Evolutionary conservation across 2,113 vertebrate genomes (phyloP), one percentile per base, ranked within the genome.

Genomic region (Pelusios castaneus): DNA sequence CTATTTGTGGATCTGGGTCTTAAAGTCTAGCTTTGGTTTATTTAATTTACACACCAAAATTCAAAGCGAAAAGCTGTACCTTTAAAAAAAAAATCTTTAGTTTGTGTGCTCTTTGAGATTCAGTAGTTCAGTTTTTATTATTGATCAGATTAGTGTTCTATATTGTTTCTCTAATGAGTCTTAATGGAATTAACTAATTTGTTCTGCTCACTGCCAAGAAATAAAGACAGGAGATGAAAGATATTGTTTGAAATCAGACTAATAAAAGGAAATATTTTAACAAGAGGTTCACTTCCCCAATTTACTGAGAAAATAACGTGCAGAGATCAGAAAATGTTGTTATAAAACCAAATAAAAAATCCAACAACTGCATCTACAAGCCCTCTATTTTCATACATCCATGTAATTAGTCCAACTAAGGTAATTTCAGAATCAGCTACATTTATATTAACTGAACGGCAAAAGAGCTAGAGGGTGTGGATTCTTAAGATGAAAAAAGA

Each of bases 181-280:
- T 85, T 95, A 93, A 95, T 95, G 19, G 45, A 96, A 91, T 97
- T 95, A 96, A 95, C 92, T 88, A 90, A 77, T 93, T 92, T 95
- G 85, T 91, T 91, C 90, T 95, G 70, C 17, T 95, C 54, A 92
- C 70, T 95, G 73, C 29, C 92, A 96, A 90, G 88, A 97, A 96
- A 96, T 80, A 24, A 95, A 92, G 73, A 93, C 70, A 91, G 94
- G 22, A 9, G 41, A 92, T 93, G 82, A 96, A 95, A 95, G 81
- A 94, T 90, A 79, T 29, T 84, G 21, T 89, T 92, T 92, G 77
- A 94, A 95, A 70, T 89, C 75, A 82, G 54, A 96, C 86, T 92
- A 95, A 95, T 80, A 94, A 90, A 89, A 77, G 49, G 79, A 95
- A 86, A 94, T 87, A 84, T 92, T 93, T 92, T 78, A 83, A 24